phyloP scores from a whole-genome alignment of 2,113 vertebrate genomes.

The Serinus canaria region DNA sequence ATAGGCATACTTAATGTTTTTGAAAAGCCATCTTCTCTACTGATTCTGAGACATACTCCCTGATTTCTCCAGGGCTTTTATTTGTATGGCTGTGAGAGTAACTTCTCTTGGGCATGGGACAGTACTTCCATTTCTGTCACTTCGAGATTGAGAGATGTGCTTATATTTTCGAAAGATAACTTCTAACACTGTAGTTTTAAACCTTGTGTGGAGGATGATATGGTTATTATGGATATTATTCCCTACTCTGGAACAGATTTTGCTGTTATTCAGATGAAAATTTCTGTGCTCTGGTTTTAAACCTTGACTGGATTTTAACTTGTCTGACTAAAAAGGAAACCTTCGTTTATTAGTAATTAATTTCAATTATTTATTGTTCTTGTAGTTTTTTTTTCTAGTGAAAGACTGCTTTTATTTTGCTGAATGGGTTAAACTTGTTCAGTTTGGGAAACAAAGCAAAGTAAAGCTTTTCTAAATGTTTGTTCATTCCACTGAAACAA shows the following conservation, averaged over 20 bases:
- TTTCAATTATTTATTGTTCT: not conserved
- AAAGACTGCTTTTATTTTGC: not conserved
- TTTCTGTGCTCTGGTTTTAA: not conserved
- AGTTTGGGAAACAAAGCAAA: not conserved
- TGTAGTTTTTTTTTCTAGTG: not conserved
- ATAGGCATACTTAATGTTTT: not conserved
- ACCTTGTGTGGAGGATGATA: not conserved
- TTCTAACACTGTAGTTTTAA: not conserved
- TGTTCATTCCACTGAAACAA: constrained; percentile 20
- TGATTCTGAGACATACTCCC: not conserved
- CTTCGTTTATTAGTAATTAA: not conserved
- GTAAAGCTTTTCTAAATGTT: not conserved
- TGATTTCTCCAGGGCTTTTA: not conserved
- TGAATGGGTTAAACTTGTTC: not conserved
- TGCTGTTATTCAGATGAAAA: not conserved
- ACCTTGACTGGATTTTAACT: not conserved
- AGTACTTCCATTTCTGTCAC: not conserved
- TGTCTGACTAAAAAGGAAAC: not conserved
- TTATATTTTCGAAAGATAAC: not conserved
- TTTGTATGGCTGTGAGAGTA: not conserved
- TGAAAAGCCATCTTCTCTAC: not conserved
- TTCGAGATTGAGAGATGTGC: not conserved
- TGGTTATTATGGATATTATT: not conserved
- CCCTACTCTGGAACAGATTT: not conserved
- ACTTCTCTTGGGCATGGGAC: not conserved